Evolutionary conservation across 1,140 invertebrate genomes (phyloP), one percentile per base, ranked within the genome.

Genomic region (Pantala flavescens): DNA sequence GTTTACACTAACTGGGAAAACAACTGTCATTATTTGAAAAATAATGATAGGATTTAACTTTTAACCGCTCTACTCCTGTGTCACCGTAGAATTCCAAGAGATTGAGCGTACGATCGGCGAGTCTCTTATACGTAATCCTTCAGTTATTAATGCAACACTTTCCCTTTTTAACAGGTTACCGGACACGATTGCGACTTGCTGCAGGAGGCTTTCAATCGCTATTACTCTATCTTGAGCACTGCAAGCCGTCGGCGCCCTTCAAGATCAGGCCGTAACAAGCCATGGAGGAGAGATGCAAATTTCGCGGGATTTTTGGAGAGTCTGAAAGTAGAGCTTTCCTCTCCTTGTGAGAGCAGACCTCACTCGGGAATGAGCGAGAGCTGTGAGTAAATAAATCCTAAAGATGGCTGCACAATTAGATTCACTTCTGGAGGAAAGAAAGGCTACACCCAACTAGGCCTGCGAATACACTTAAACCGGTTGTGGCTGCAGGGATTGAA

Each of bases 321-420:
- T 24, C 71, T 72, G 14, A 42, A 72, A 24, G 36, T 72, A 19
- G 71, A 72, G 23, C 23, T 72, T 14, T 24, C 71, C 5, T 19
- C 23, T 42, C 71, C 71, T 23, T 72, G 71, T 19, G 71, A 72
- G 36, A 23, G 16, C n/a, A 24, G 14, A 23, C 71, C 71, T 42
- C 28, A 72, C 23, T 2, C 23, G n/a, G 71, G n/a, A 72, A 72
- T 72, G 71, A 23, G 23, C 16, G 71, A 72, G 23, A 72, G 71
- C 71, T 72, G 71, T 72, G 23, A 63, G 49, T 63, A 2, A 36
- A 36, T n/a, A n/a, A n/a, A n/a, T n/a, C n/a, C 28, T 9, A 36
- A 36, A 36, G 2, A 36, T 9, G 28, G 9, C 9, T 36, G 9
- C 28, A 36, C 28, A 36, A 36, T 36, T 36, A 5, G 28, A 36